Evolutionary conservation across 2,113 vertebrate genomes (phyloP).

Genomic region (Erythrocercus mccallii): DNA sequence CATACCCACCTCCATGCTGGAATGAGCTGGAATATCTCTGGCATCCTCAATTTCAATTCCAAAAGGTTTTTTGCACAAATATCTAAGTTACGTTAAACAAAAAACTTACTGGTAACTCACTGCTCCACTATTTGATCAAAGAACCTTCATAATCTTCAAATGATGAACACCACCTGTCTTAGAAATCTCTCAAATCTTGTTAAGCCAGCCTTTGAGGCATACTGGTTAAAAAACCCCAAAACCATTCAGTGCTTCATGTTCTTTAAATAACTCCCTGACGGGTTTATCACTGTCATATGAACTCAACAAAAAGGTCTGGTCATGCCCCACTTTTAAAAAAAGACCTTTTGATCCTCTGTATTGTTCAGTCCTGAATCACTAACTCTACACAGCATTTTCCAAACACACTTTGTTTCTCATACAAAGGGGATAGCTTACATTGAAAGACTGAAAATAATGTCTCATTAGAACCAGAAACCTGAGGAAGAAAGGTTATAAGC

Average conservation of each 20-base stretch:
- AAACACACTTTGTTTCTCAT: neutral
- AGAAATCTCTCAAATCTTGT: neutral
- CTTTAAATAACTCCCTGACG: slow-evolving; percentile 36
- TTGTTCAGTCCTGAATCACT: slow-evolving; percentile 11
- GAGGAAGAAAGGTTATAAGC: slow-evolving; percentile 24
- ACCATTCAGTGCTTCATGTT: neutral
- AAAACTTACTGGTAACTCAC: neutral
- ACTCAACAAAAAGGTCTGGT: slow-evolving; percentile 38
- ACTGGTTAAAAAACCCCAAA: neutral
- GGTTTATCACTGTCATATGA: slow-evolving; percentile 7
- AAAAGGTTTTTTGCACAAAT: neutral
- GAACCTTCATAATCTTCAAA: neutral
- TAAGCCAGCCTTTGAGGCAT: neutral
- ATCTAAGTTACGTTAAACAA: neutral
- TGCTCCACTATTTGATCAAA: neutral
- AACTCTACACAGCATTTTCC: neutral
- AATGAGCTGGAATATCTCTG: neutral
- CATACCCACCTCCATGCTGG: slow-evolving; percentile 22
- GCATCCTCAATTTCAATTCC: slow-evolving; percentile 18
- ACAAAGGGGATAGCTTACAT: slow-evolving; percentile 11
- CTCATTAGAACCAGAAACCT: slow-evolving; percentile 48
- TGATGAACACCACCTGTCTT: neutral
- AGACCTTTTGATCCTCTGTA: neutral
- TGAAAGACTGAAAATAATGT: slow-evolving; percentile 21
- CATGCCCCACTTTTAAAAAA: slow-evolving; percentile 12